phyloP scores from a whole-genome alignment of 2,888 invertebrate genomes.

The Epirrita christyi region DNA sequence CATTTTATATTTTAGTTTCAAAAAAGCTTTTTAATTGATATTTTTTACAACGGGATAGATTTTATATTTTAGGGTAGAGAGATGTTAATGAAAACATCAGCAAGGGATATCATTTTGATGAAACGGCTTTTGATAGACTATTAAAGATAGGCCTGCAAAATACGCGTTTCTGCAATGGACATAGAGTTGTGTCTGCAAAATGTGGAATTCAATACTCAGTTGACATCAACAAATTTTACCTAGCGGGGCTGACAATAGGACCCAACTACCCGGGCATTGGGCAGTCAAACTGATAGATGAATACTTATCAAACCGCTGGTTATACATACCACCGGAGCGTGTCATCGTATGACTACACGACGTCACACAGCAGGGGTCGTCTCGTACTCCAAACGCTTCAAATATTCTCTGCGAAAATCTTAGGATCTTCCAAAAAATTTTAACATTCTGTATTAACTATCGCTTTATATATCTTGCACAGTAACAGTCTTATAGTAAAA shows the following conservation, averaged over 20 bases:
- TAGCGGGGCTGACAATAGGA: not conserved
- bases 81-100: too few relatives aligned
- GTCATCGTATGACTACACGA: slow-evolving; percentile 75
- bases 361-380: slow-evolving; percentile 44
- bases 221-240: not conserved
- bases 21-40: slow-evolving; percentile 10
- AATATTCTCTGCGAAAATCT: slow-evolving; percentile 81
- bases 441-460: slow-evolving; percentile 66
- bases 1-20: slow-evolving; percentile 8
- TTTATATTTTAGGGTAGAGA: too few relatives aligned
- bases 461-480: slow-evolving; percentile 71
- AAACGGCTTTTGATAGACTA: not conserved
- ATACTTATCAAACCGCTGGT: slow-evolving; percentile 71
- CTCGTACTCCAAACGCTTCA: slow-evolving; percentile 53
- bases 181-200: not conserved
- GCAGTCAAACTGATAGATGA: slow-evolving; percentile 21
- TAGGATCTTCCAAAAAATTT: slow-evolving; percentile 79
- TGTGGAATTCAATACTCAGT: not conserved
- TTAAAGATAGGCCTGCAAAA: not conserved
- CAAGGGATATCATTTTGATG: not conserved
- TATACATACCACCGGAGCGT: slow-evolving; percentile 79
- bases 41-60: too few relatives aligned
- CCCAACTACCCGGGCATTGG: slow-evolving; percentile 14
- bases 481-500: slow-evolving; percentile 82
- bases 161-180: not conserved